Percentiles rank a stretch among this genome's conserved stretches.
Conservation (phyloP, 92 coral and sea anemone genomes). For the Zoanthus gigantus region DNA sequence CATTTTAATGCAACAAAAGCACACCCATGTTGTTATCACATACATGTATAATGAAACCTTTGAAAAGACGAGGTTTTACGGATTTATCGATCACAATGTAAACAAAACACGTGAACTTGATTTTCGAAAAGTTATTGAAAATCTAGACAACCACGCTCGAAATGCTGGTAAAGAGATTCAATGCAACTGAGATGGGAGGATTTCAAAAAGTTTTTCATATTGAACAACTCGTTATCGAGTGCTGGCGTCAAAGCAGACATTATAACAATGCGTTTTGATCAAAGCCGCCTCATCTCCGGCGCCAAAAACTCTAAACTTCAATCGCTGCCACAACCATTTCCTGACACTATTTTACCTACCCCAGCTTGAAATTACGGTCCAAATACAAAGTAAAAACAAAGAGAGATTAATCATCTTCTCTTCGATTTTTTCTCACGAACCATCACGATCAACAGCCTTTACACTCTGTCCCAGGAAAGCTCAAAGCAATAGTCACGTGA, state of each 20-base stretch:
- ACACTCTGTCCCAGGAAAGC: conserved; percentile 5
- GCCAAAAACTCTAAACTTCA: neutral
- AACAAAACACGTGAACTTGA: no score
- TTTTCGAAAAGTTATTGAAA: no score
- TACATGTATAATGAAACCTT: neutral
- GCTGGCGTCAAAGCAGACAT: no score
- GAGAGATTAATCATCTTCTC: conserved; percentile 1
- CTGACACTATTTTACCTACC: conserved; percentile 7
- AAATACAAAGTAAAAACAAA: conserved; percentile 5
- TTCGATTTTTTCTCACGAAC: no score
- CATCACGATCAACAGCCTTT: neutral
- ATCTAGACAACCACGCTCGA: no score
- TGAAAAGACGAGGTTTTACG: neutral
- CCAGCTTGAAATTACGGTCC: conserved; percentile 2
- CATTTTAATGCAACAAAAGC: neutral
- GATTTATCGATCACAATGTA: neutral
- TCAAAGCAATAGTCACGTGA: conserved; percentile 15
- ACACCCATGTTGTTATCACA: neutral
- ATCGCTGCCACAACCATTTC: neutral
- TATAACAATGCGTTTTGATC: neutral
- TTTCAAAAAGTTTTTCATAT: no score
- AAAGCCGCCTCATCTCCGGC: neutral
- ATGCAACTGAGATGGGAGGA: no score
- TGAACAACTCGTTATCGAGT: no score
- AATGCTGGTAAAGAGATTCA: no score